Conservation (phyloP, 1,140 invertebrate species). For the Brachionus asplanchnoidis region DNA sequence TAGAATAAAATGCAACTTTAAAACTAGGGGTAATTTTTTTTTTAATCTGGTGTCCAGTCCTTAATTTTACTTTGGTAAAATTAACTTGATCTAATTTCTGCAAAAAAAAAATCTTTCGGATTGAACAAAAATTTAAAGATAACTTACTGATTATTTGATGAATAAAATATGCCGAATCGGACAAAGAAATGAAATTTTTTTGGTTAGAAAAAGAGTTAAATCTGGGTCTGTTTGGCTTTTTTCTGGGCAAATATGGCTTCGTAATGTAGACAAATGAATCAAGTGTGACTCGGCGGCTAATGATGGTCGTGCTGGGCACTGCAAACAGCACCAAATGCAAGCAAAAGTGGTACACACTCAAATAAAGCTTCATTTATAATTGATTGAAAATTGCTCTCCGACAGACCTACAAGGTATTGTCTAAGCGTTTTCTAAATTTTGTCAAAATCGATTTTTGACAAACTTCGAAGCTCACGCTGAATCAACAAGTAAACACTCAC, state of each 20-base stretch:
- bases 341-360: not conserved
- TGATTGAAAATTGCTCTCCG: not conserved
- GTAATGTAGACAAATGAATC: not conserved
- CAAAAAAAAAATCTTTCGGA: too few relatives aligned
- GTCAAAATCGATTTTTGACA: not conserved
- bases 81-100: too few relatives aligned
- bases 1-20: too few relatives aligned
- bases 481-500: not conserved
- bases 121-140: not conserved
- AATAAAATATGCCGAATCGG: not conserved
- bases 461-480: not conserved
- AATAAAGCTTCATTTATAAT: not conserved
- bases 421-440: not conserved
- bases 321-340: not conserved
- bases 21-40: too few relatives aligned
- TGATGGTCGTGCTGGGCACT: not conserved
- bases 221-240: not conserved
- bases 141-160: not conserved
- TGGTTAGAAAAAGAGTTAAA: not conserved
- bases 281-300: not conserved
- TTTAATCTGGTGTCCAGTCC: too few relatives aligned
- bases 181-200: constrained; percentile 2
- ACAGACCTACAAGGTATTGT: not conserved
- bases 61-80: too few relatives aligned
- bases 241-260: not conserved